Conservation (phyloP, 1,140 invertebrate species). For the Trichonephila inaurata region DNA sequence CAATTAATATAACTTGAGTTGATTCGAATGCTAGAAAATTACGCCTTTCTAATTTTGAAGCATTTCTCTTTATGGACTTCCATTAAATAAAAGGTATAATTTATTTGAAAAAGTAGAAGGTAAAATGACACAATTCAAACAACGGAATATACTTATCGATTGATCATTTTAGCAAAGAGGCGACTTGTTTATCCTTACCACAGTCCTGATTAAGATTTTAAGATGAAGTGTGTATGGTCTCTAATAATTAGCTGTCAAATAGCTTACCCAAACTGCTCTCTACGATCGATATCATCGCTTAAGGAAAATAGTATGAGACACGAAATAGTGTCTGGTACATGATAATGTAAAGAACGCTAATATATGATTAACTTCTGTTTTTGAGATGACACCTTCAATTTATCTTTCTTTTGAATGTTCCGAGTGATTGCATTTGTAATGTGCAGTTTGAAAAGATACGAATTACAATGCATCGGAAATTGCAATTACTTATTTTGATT, state of each 20-base stretch:
- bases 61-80: not conserved
- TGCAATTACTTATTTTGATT: not conserved
- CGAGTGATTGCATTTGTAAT: not conserved
- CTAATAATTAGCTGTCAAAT: constrained; percentile 1
- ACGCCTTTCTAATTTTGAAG: not conserved
- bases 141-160: too few species aligned
- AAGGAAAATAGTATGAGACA: not conserved
- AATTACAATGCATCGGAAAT: not conserved
- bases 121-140: not conserved
- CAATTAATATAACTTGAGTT: constrained; percentile 1
- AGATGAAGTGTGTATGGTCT: not conserved
- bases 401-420: not conserved
- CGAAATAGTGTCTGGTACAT: not conserved
- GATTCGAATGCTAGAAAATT: not conserved
- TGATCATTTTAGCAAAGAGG: not conserved
- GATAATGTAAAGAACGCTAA: not conserved
- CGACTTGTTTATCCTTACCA: not conserved
- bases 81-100: not conserved
- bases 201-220: not conserved
- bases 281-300: not conserved
- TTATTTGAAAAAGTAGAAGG: not conserved
- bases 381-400: not conserved
- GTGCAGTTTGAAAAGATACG: not conserved
- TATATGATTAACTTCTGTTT: not conserved
- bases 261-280: not conserved